Evolutionary conservation across 2,888 invertebrate species (phyloP), one percentile per base, ranked within the genome.

Genomic region (Agonopterix subpropinquella): DNA sequence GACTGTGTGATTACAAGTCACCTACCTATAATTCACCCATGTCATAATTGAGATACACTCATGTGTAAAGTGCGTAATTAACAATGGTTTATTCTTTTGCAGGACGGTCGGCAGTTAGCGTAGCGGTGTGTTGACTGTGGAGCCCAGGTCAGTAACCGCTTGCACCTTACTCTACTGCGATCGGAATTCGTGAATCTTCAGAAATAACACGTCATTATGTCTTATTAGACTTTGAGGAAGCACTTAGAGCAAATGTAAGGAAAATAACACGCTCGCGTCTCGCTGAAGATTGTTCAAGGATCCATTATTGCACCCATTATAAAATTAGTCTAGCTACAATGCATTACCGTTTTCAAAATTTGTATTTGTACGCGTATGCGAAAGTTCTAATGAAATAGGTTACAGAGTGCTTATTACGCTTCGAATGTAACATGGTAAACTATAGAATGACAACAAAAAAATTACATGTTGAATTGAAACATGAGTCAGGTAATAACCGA

Each of bases 171-270:
- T 75, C 66, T 65, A 58, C 73, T 66, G 65, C 69, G 73, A 80
- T 84, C 65, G 80, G 77, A 81, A 81, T 87, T 85, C 77, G 80
- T 82, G 81, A 81, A 85, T 83, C 81, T 79, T 79, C 77, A 79
- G 73, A 85, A 85, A 82, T 81, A 84, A 80, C 78, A 80, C 76
- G 72, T 82, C 79, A 85, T 86, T 85, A 83, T 77, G 67, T 78
- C 79, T 81, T 81, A 86, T 84, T 86, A 84, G 77, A 70, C 67
- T 70, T 74, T 72, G 78, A 82, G 83, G 81, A 83, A 81, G 77
- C 81, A 81, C 81, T 84, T 82, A 81, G 67, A 74, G 76, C 77
- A 76, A 82, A 80, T 77, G 80, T 78, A 77, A 67, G 70, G 77
- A 75, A 79, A 84, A 82, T 80, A 82, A 80, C 73, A 78, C 71